Percentiles rank a stretch among this genome's conserved stretches.
Evolutionary conservation across 2,888 invertebrate genomes (phyloP).

Genomic region (Erebia palarica): DNA sequence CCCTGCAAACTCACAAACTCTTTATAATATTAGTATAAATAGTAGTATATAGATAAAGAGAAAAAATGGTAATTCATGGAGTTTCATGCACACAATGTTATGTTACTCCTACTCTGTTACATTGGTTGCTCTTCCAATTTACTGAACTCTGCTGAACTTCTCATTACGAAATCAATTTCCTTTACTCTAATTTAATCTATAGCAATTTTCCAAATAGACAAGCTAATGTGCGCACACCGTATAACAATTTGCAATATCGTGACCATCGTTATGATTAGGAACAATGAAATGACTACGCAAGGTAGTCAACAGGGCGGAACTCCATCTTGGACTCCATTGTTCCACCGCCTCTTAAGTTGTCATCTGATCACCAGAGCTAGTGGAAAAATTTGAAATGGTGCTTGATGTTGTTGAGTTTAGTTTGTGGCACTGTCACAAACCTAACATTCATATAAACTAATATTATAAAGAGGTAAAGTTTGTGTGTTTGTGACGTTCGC

Average conservation of each 20-base stretch:
- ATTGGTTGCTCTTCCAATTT: not conserved
- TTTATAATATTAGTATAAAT: no score
- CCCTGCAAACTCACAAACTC: no score
- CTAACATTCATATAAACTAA: no score
- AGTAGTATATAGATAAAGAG: no score
- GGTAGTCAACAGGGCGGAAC: constrained; percentile 70
- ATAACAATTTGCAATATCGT: constrained; percentile 63
- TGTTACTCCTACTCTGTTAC: no score
- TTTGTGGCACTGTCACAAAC: no score
- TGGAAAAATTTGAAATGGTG: no score
- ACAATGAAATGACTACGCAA: constrained; percentile 75
- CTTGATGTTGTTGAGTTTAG: no score
- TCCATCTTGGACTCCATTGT: constrained; percentile 72
- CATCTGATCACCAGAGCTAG: constrained; percentile 47
- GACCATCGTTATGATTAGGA: constrained; percentile 65
- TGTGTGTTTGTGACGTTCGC: no score
- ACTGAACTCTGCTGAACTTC: not conserved
- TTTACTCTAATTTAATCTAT: constrained; percentile 32
- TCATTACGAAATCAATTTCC: constrained; percentile 28
- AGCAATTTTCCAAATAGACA: constrained; percentile 53
- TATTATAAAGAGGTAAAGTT: no score
- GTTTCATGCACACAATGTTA: no score
- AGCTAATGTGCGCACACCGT: constrained; percentile 60
- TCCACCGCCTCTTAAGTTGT: constrained; percentile 69
- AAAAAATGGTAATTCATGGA: no score